Evolutionary conservation across 2,113 vertebrate genomes (phyloP), one percentile per base, ranked within the genome.

Genomic region (Benitochromis conjunctus): DNA sequence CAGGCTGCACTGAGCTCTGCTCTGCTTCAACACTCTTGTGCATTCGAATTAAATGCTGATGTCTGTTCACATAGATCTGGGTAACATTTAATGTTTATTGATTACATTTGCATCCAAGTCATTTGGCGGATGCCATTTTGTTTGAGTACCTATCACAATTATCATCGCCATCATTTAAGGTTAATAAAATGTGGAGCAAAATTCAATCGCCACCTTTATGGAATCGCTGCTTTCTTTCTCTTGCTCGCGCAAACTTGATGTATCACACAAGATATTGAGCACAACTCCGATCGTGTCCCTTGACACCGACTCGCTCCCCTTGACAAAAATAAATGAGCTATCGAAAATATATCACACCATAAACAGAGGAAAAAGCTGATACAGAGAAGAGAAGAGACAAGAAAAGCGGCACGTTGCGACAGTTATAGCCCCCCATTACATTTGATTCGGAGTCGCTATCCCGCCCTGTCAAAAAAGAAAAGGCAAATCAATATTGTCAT

Each of bases 401-500:
- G 77, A 91, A 16, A 91, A 86, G 87, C 48, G 81, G n/a, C 79
- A 74, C 90, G 86, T 90, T 85, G 54, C 89, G 86, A 91, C 89
- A 89, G 92, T 91, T 94, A 84, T 86, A 64, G 84, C 82, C 85
- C 53, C 34, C 90, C 82, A 88, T 94, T 93, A 89, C 84, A 58
- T 95, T 91, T 90, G 89, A 93, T 92, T 91, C 82, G 48, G 71
- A 90, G 56, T 83, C n/a, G 31, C 92, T 85, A 93, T 91, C 89
- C 82, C 76, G 71, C 56, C 89, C 90, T 92, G 92, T 95, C 94
- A 93, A 92, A 93, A 94, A 80, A 58, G 82, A 90, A 92, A 94
- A 95, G 90, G 90, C 94, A 93, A 93, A 96, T 96, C 95, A 95
- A 96, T 96, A 95, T 93, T 94, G 94, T 95, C 95, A 95, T 96